Percentiles rank a stretch among this genome's conserved stretches.
These are phyloP conservation scores for Aphodius sticticus DNA, from an alignment of 2,888 invertebrate species.

Conservation along the genomic window DNA sequence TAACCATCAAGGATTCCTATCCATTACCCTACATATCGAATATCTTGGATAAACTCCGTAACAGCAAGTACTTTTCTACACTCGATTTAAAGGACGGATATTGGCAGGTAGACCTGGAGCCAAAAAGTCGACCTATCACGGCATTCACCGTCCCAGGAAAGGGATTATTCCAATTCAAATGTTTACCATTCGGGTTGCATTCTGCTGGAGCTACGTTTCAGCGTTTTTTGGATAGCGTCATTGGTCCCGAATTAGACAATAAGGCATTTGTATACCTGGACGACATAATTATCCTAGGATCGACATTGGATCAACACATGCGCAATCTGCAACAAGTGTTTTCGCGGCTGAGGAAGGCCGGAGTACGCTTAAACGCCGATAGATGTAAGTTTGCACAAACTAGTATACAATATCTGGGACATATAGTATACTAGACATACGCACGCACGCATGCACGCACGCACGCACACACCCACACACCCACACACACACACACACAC, in stretches of 20 bases:
- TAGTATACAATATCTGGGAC: neutral
- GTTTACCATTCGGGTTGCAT: constrained; percentile 45
- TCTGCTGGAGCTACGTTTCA: constrained; percentile 22
- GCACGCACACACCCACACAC: too few species aligned
- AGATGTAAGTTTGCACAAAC: neutral
- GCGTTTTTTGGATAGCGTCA: constrained; percentile 25
- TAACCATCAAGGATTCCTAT: too few species aligned
- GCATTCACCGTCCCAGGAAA: too few species aligned
- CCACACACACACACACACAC: too few species aligned
- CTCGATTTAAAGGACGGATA: too few species aligned
- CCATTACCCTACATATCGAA: too few species aligned
- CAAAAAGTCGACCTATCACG: too few species aligned
- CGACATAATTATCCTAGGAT: constrained; percentile 42
- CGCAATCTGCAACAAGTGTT: neutral
- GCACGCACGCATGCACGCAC: too few species aligned
- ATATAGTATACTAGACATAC: neutral
- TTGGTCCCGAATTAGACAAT: constrained; percentile 43
- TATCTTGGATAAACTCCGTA: too few species aligned
- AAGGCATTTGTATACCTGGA: constrained; percentile 43
- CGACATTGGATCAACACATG: neutral
- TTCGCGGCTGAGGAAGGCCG: neutral
- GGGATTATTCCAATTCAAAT: constrained; percentile 45
- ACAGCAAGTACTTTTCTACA: too few species aligned
- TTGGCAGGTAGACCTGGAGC: neutral
- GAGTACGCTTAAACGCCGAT: neutral